Percentiles rank a stretch among this genome's conserved stretches.
Conservation (phyloP, 2,797 vertebrate genomes). For the Megalops cyprinoides region DNA sequence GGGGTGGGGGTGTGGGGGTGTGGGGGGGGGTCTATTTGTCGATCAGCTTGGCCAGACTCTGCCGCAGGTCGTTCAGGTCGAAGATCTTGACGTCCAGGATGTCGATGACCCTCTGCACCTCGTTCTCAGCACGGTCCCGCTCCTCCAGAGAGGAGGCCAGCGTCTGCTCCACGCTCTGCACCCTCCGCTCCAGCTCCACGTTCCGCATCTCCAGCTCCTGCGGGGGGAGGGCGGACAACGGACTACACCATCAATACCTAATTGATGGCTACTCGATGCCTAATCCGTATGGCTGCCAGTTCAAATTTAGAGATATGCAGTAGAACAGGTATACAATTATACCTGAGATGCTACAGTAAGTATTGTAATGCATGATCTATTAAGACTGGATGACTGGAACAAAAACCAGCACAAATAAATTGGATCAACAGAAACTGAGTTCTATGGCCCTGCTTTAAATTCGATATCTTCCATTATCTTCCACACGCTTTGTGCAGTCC, state of each 20-base stretch:
- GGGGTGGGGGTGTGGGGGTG: slow-evolving; percentile 21
- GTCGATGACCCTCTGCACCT: slow-evolving; percentile 82
- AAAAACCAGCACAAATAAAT: too few species aligned
- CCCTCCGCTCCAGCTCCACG: slow-evolving; percentile 82
- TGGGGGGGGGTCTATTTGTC: slow-evolving; percentile 75
- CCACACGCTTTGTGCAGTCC: too few species aligned
- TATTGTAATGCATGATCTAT: too few species aligned
- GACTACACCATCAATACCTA: not conserved
- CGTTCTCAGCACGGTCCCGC: slow-evolving; percentile 31
- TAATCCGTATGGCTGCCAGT: too few species aligned
- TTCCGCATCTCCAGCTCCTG: slow-evolving; percentile 89
- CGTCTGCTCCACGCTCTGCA: slow-evolving; percentile 82
- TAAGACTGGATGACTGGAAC: too few species aligned
- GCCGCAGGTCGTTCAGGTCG: slow-evolving; percentile 90
- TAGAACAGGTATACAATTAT: too few species aligned
- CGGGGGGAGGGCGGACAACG: not conserved
- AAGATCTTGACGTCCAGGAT: slow-evolving; percentile 94
- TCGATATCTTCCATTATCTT: too few species aligned
- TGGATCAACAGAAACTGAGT: too few species aligned
- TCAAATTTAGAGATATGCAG: too few species aligned
- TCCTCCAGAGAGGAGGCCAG: slow-evolving; percentile 61
- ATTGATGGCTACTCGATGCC: not conserved
- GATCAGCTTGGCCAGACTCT: slow-evolving; percentile 88
- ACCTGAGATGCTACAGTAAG: too few species aligned
- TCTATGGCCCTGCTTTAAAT: too few species aligned